These are phyloP conservation scores for Meta bourneti DNA, from an alignment of 2,888 invertebrate genomes.

Conservation along the genomic window DNA sequence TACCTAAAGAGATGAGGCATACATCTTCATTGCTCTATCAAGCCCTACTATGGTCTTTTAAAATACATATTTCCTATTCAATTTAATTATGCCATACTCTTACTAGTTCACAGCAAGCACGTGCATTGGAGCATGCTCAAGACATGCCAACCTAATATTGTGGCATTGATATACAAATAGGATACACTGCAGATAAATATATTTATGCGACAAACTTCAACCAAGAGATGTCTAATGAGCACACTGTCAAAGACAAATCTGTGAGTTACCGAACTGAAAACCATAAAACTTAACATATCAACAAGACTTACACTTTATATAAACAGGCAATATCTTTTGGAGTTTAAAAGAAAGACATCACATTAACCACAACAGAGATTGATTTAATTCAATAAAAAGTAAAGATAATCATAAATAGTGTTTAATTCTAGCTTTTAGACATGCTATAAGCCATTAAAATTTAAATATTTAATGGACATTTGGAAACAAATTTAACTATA, in stretches of 20 bases:
- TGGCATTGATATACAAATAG: conserved; percentile 3
- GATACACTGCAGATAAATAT: conserved; percentile 15
- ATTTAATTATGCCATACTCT: neutral
- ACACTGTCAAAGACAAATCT: conserved; percentile 3
- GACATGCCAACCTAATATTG: neutral
- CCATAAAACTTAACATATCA: conserved; percentile 19
- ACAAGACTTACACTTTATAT: neutral
- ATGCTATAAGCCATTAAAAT: too few species aligned
- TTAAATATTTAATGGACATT: too few species aligned
- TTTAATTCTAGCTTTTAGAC: too few species aligned
- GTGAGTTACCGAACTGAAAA: neutral
- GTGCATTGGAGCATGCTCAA: neutral
- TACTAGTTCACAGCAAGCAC: neutral
- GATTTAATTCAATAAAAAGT: neutral
- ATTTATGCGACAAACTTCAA: neutral
- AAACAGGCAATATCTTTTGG: neutral
- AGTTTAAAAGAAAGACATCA: neutral
- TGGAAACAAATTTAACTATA: too few species aligned
- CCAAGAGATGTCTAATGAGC: neutral
- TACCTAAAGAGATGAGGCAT: neutral
- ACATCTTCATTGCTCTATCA: neutral
- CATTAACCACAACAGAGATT: neutral
- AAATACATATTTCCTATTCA: neutral
- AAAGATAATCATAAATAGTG: too few species aligned
- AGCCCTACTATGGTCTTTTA: neutral